Evolutionary conservation across 1,140 invertebrate genomes (phyloP).

Genomic region (Drosophila littoralis): DNA sequence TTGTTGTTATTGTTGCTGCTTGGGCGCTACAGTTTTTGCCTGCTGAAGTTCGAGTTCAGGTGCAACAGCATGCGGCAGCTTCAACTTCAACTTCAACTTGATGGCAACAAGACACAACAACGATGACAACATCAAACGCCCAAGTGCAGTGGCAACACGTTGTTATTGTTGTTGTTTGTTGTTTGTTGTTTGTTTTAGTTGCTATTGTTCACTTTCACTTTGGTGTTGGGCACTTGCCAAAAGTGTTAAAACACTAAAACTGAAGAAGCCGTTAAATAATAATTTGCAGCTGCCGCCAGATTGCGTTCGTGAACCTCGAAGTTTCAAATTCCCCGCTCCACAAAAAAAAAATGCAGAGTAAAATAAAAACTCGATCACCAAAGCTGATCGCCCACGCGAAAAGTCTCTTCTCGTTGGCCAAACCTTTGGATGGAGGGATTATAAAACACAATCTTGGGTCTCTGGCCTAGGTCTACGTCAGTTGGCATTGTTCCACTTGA

Average conservation of each 20-base stretch:
- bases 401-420: neutral
- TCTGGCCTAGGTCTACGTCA: slow-evolving; percentile 4
- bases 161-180: slow-evolving; percentile 19
- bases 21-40: slow-evolving; percentile 33
- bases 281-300: slow-evolving; percentile 63
- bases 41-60: slow-evolving; percentile 74
- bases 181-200: slow-evolving; percentile 9
- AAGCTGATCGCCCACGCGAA: slow-evolving; percentile 19
- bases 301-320: slow-evolving; percentile 58
- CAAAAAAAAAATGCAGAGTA: neutral
- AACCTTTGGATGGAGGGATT: slow-evolving; percentile 13
- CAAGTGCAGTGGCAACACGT: slow-evolving; percentile 73
- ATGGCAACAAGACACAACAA: slow-evolving; percentile 25
- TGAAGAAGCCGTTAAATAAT: slow-evolving; percentile 78
- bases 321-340: neutral
- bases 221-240: slow-evolving; percentile 73
- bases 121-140: slow-evolving; percentile 61
- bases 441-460: neutral
- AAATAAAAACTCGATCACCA: slow-evolving; percentile 13
- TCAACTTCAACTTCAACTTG: slow-evolving; percentile 28
- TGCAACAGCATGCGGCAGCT: slow-evolving; percentile 53
- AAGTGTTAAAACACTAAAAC: slow-evolving; percentile 57
- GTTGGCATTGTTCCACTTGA: slow-evolving; percentile 63
- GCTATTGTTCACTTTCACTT: slow-evolving; percentile 74
- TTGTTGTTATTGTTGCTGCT: slow-evolving; percentile 30